Conservation (phyloP, 2,888 invertebrate genomes). For the Clistopyga incitator region DNA sequence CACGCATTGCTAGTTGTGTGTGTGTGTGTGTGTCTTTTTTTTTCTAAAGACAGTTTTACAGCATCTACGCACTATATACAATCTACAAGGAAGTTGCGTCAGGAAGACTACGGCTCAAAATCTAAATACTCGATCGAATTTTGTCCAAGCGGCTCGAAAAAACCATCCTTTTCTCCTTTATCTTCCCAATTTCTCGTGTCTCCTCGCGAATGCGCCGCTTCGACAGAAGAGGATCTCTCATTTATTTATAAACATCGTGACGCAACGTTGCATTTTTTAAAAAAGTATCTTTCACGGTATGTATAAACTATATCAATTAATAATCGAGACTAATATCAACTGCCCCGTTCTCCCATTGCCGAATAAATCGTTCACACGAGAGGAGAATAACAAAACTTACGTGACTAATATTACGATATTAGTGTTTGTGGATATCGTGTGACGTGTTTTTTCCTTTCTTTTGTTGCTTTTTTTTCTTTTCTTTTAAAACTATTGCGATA, state of each 20-base stretch:
- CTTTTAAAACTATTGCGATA: constrained; percentile 37
- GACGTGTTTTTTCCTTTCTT: too few species aligned
- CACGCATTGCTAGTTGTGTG: constrained; percentile 36
- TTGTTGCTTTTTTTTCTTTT: too few species aligned
- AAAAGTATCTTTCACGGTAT: constrained; percentile 48
- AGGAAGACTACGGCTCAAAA: constrained; percentile 64
- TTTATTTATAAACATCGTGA: constrained; percentile 36
- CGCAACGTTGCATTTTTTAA: constrained; percentile 41
- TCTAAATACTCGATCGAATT: constrained; percentile 23
- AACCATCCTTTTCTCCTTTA: not conserved
- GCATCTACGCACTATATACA: constrained; percentile 64
- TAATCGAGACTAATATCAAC: constrained; percentile 15
- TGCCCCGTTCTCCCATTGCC: constrained; percentile 28
- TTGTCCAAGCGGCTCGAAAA: constrained; percentile 21
- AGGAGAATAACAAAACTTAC: constrained; percentile 42
- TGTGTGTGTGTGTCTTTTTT: too few species aligned
- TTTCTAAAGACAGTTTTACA: constrained; percentile 54
- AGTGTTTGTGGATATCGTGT: constrained; percentile 13
- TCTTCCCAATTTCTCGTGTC: not conserved
- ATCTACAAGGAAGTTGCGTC: constrained; percentile 61
- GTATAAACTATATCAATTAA: constrained; percentile 21
- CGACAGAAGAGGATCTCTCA: constrained; percentile 2
- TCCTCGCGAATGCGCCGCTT: not conserved
- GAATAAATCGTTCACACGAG: constrained; percentile 21
- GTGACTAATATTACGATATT: constrained; percentile 18